Base-by-base conservation (phyloP, 2,888 invertebrate species). In the Anagyrus pseudococci region DNA sequence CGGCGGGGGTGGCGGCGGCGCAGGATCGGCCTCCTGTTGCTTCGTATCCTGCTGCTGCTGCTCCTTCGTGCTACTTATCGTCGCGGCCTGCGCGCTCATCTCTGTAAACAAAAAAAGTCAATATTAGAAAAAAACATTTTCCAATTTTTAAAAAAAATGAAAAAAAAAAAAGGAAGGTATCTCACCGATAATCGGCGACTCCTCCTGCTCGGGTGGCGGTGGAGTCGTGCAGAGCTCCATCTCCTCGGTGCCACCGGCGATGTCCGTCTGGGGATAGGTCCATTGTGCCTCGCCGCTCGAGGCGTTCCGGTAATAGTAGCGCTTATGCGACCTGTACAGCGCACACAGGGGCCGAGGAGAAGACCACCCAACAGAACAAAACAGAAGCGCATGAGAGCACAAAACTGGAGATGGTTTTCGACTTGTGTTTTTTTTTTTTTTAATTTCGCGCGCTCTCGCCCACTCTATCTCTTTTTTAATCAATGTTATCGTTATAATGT, bases 281-380 rank as follows among this genome's bases (percentile, higher is more conserved):
- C 88, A 88, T 75, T 87, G 88, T 52, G 85, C 84, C 67, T 84
- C 84, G 37, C 86, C 86, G 25, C 84, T 86, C 66, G 77, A 75
- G 66, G 82, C 77, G 78, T 89, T 87, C 75, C 84, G 84, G 82
- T 89, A 89, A 83, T 84, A 88, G 82, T 89, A 89, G 70, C 88
- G 84, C 81, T 87, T 87, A 83, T 86, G 85, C 72, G 83, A 82
- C 82, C 88, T 88, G 85, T 79, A 52, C 54, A 37, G 33, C 33
- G 33, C 33, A 37, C n/a, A n/a, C n/a, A n/a, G n/a, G n/a, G n/a
- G n/a, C n/a, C 46, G 43, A 6, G 43, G 71, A 75, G 73, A 73
- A 75, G 67, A 23, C 37, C 52, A 57, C 59, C 66, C 63, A 67
- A 67, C 62, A 66, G 58, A 65, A 62, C 54, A 65, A 65, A 65